Evolutionary conservation across 2,113 vertebrate genomes (phyloP).

Genomic region (Tychaedon coryphoeus): DNA sequence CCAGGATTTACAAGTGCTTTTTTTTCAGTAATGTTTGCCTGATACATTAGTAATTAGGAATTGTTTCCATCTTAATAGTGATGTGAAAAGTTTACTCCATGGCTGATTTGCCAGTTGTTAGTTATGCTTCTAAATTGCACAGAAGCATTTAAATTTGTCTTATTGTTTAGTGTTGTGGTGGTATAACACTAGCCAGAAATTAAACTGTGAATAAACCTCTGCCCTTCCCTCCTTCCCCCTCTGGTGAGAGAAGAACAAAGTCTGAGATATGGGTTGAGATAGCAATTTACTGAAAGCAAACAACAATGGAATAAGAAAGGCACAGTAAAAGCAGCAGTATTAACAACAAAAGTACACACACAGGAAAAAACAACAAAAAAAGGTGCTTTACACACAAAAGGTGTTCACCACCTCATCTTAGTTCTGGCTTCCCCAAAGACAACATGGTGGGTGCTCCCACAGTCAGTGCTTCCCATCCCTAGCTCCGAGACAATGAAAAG

Average conservation of each 20-base stretch:
- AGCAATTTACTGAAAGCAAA: not conserved
- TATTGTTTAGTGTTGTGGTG: not conserved
- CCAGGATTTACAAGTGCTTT: not conserved
- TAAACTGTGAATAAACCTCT: not conserved
- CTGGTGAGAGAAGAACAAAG: not conserved
- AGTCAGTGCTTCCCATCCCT: rapidly evolving
- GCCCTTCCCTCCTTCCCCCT: not conserved
- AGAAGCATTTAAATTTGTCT: not conserved
- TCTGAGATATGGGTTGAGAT: not conserved
- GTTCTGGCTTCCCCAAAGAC: not conserved
- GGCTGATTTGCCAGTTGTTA: not conserved
- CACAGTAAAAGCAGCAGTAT: not conserved
- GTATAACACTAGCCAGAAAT: not conserved
- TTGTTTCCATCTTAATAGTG: not conserved
- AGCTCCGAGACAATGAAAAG: not conserved
- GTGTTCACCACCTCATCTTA: not conserved
- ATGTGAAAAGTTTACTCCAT: not conserved
- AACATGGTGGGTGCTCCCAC: not conserved
- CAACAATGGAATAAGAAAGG: not conserved
- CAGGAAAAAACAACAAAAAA: too few relatives aligned
- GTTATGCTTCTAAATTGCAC: not conserved
- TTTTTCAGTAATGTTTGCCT: not conserved
- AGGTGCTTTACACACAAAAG: not conserved
- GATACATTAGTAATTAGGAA: not conserved
- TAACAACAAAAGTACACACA: not conserved